These are phyloP conservation scores for Pantherophis guttatus DNA, from an alignment of 2,113 vertebrate species.

Conservation along the genomic window DNA sequence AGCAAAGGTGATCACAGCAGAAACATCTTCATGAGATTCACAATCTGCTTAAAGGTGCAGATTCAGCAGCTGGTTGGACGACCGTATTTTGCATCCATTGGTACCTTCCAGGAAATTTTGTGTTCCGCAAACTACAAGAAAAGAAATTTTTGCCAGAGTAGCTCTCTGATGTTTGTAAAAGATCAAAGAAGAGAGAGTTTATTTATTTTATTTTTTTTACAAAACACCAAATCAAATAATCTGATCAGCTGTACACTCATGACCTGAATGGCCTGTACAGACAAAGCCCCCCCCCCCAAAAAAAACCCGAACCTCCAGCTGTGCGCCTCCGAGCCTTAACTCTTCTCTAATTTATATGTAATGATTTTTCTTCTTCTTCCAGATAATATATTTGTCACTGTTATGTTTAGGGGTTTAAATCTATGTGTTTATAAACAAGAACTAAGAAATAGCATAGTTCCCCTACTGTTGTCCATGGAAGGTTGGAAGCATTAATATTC, in stretches of 20 bases:
- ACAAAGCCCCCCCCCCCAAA: not conserved
- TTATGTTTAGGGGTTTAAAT: not conserved
- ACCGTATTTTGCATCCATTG: not conserved
- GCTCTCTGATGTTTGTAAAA: constrained; percentile 34
- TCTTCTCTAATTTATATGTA: not conserved
- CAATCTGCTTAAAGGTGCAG: constrained; percentile 39
- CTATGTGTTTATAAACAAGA: not conserved
- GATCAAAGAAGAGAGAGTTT: constrained; percentile 33
- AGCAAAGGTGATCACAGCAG: not conserved
- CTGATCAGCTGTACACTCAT: constrained; percentile 37
- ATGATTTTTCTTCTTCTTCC: not conserved
- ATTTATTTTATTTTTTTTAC: not conserved
- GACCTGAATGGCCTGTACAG: constrained; percentile 9
- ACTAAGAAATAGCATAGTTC: not conserved
- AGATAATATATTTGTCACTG: not conserved
- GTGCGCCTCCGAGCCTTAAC: not conserved
- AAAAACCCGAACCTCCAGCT: constrained; percentile 1
- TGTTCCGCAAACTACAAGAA: constrained; percentile 32
- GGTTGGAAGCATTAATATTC: not conserved
- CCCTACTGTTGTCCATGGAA: not conserved
- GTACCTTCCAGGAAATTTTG: constrained; percentile 23
- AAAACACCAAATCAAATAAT: constrained; percentile 35
- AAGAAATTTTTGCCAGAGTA: constrained; percentile 9
- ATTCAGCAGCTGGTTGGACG: not conserved
- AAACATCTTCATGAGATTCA: constrained; percentile 10